These are phyloP conservation scores for Timema cristinae DNA, from an alignment of 2,888 invertebrate species.

Conservation along the genomic window DNA sequence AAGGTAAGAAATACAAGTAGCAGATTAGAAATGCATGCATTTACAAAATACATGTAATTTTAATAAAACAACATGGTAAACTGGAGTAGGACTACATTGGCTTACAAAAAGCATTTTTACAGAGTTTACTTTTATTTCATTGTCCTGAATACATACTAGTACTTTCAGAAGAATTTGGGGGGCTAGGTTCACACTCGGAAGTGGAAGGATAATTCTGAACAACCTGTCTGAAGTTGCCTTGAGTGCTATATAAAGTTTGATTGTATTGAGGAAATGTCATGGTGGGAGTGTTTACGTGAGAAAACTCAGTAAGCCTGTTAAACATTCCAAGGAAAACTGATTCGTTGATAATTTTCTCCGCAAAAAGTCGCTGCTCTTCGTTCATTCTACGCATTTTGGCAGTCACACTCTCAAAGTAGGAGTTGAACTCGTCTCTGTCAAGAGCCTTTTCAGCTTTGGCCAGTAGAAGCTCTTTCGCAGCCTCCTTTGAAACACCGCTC, in stretches of 20 bases:
- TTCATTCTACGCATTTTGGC: background rate
- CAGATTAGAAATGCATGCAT: too few relatives aligned
- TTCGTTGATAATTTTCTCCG: background rate
- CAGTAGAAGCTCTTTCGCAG: slow-evolving; percentile 1
- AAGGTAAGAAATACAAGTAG: background rate
- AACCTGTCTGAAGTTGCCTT: background rate
- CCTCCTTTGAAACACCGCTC: background rate
- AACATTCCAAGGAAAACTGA: background rate
- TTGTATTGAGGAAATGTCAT: background rate
- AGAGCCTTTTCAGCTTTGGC: background rate
- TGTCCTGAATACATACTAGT: too few relatives aligned
- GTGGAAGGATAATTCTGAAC: background rate
- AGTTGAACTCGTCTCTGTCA: background rate
- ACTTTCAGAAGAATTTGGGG: too few relatives aligned
- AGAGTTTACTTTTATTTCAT: too few relatives aligned
- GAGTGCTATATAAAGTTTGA: background rate
- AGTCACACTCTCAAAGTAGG: background rate
- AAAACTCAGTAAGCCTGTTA: background rate
- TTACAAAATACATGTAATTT: too few relatives aligned
- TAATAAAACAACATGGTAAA: too few relatives aligned
- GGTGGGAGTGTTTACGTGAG: background rate
- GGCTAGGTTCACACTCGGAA: background rate
- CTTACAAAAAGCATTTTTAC: too few relatives aligned
- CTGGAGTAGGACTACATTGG: too few relatives aligned
- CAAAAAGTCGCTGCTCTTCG: background rate